Conservation (phyloP, 2,797 vertebrate genomes). For the Eutrigla gurnardus region DNA sequence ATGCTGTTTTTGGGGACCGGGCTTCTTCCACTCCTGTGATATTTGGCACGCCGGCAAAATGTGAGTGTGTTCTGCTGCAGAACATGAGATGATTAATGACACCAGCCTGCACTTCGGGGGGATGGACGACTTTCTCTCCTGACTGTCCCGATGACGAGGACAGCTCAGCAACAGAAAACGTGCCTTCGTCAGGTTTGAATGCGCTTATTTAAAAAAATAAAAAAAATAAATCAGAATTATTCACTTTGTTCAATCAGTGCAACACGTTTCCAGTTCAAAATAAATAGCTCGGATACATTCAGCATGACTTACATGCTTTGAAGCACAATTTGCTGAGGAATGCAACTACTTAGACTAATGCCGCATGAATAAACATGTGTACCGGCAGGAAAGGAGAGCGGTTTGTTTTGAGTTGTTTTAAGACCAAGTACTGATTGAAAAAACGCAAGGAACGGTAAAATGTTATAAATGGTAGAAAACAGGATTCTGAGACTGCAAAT, state of each 20-base stretch:
- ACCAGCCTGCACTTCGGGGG: neutral
- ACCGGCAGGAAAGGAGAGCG: no score
- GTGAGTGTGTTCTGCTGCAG: constrained; percentile 14
- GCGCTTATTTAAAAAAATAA: neutral
- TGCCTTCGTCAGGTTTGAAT: neutral
- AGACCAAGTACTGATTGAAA: constrained; percentile 1
- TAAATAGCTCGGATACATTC: constrained; percentile 27
- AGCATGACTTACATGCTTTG: constrained; percentile 17
- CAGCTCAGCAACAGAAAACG: neutral
- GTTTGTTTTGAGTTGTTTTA: no score
- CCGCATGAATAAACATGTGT: constrained; percentile 1
- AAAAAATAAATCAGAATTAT: constrained; percentile 9
- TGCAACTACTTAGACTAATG: constrained; percentile 3
- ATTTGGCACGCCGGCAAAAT: constrained; percentile 18
- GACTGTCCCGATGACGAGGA: constrained; percentile 4
- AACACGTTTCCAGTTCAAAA: constrained; percentile 28
- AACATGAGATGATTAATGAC: constrained; percentile 32
- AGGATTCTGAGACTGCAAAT: constrained; percentile 29
- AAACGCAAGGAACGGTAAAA: constrained; percentile 4
- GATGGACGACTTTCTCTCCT: neutral
- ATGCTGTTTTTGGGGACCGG: neutral
- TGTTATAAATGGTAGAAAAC: constrained; percentile 29
- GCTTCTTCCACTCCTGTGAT: constrained; percentile 12
- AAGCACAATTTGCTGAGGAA: constrained; percentile 26
- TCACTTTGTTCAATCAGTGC: constrained; percentile 38